Percentiles rank a stretch among this genome's conserved stretches.
These are phyloP conservation scores for Brachionus koreanus DNA, from an alignment of 1,140 invertebrate species.

Conservation along the genomic window DNA sequence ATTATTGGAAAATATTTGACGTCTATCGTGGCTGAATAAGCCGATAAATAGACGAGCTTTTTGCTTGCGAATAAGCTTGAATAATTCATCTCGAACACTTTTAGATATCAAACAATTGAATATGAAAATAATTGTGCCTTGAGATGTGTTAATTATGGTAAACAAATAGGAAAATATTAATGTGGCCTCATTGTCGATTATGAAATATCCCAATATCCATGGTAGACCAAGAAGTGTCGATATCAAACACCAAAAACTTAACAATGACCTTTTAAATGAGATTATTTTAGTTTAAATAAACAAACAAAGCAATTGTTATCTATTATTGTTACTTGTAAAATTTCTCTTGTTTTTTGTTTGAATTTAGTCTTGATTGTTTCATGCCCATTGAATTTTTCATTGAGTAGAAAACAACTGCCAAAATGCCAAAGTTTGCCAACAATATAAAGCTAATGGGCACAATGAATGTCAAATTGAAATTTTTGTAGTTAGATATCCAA, in stretches of 20 bases:
- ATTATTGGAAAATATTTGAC: neutral
- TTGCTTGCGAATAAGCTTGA: conserved; percentile 9
- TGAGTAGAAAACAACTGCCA: conserved; percentile 4
- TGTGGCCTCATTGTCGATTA: conserved; percentile 2
- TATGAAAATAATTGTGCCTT: conserved; percentile 40
- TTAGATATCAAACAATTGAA: conserved; percentile 34
- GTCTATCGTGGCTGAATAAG: neutral
- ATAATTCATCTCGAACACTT: conserved; percentile 6
- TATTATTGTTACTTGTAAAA: neutral
- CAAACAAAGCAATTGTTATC: no score
- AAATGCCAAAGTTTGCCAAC: conserved; percentile 57
- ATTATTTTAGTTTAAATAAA: neutral
- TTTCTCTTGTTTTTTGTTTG: conserved; percentile 18
- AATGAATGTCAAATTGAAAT: conserved; percentile 89
- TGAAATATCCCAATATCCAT: conserved; percentile 35
- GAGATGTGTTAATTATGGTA: conserved; percentile 36
- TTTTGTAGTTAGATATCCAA: conserved; percentile 79
- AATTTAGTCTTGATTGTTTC: neutral
- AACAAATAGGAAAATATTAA: conserved; percentile 39
- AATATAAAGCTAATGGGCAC: conserved; percentile 79
- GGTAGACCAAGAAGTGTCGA: conserved; percentile 17
- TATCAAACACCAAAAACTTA: conserved; percentile 41
- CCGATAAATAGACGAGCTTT: neutral
- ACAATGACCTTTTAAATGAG: neutral
- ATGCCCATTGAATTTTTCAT: conserved; percentile 35